Base-by-base conservation (phyloP, 1,140 invertebrate genomes). In the Gryon sp. region DNA sequence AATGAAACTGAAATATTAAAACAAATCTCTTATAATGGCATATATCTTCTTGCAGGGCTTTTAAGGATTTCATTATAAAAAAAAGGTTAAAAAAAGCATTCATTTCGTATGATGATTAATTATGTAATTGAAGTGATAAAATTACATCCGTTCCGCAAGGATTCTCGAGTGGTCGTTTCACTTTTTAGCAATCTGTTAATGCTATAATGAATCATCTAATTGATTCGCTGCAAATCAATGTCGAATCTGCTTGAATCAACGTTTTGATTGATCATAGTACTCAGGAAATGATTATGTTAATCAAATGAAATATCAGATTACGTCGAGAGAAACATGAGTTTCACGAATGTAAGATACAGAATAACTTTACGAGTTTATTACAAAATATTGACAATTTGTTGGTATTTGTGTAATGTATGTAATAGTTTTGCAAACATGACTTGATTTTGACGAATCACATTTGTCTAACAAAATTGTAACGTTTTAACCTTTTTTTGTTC, bases 221-320 rank as follows among this genome's bases (percentile, higher is more conserved):
- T 68, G 62, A 68, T 57, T 36, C 18, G 41, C 16, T 19, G 24
- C 22, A 12, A 66, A 66, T 53, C 62, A 68, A 57, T 57, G 52
- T 40, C 41, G 30, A 48, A 36, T 55, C 16, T 12, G 45, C 38
- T 32, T 46, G 14, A 36, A 11, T 41, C 46, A 43, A 11, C 22
- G 20, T 43, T 46, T 38, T 38, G 36, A 55, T 46, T 15, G 9
- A 45, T 36, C 59, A 41, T 52, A 52, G 46, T 50, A 52, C 50
- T 26, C 38, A 34, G 50, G 50, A 65, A 65, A 53, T 65, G 28
- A 53, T 65, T 65, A 53, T 65, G 62, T 26, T 53, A 65, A 65
- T 65, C 40, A 53, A 7, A 9, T 22, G 32, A 30, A 36, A 63
- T 52, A 38, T 2, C 15, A 0, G 16, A 6, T 11, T 45, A 19